phyloP scores from a whole-genome alignment of 2,888 invertebrate genomes.

The Vannuccia rotundouncinata region DNA sequence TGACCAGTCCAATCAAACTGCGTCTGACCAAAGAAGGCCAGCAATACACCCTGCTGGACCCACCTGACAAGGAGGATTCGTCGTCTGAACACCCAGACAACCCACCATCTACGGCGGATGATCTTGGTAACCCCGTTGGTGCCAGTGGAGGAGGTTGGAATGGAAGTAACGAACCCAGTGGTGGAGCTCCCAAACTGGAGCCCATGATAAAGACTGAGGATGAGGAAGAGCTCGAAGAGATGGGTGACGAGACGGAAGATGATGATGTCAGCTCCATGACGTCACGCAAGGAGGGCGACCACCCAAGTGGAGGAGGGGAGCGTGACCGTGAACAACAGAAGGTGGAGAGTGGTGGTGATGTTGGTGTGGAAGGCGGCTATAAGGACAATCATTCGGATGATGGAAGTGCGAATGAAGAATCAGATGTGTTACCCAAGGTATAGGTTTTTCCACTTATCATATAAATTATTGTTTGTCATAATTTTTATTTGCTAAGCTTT shows the following conservation, averaged over 20 bases:
- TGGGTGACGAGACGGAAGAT: background rate
- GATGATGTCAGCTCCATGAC: background rate
- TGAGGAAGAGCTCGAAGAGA: background rate
- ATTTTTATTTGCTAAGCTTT: no score
- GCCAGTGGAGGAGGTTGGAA: background rate
- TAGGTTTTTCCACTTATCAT: no score
- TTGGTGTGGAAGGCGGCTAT: background rate
- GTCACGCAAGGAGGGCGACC: background rate
- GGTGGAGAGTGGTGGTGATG: background rate
- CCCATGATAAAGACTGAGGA: background rate
- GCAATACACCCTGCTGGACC: background rate
- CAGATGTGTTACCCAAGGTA: no score
- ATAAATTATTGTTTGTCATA: no score
- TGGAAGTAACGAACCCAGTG: background rate
- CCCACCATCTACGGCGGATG: background rate
- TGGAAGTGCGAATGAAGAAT: background rate
- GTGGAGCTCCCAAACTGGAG: background rate
- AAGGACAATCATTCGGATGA: background rate
- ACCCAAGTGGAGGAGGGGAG: background rate
- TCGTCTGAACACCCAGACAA: no score
- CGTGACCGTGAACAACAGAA: no score
- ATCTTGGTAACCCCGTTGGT: background rate
- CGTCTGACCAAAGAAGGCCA: background rate
- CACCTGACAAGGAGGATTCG: background rate
- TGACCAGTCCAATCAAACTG: constrained; percentile 25